Conservation (phyloP, 2,797 vertebrate genomes). For the Amblyopsis hoosieri region DNA sequence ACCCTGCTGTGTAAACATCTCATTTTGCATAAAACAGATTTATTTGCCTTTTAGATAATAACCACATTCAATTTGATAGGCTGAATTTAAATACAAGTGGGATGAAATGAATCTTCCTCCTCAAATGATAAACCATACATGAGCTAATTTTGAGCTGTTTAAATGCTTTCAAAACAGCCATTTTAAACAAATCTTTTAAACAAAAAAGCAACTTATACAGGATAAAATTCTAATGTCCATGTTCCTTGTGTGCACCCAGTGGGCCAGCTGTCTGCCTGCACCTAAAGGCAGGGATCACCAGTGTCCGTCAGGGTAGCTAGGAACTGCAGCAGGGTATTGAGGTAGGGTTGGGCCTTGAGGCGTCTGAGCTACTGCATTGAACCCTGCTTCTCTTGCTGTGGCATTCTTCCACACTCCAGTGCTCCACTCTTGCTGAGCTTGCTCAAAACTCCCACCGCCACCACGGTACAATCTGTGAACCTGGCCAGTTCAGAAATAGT, state of each 20-base stretch:
- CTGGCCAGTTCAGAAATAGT: slow-evolving; percentile 55
- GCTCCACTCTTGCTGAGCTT: slow-evolving; percentile 92
- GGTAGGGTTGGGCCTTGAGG: slow-evolving; percentile 82
- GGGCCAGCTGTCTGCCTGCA: slow-evolving; percentile 50
- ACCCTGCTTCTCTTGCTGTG: slow-evolving; percentile 83
- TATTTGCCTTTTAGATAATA: slow-evolving; percentile 2
- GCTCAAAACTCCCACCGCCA: slow-evolving; percentile 88
- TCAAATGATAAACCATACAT: slow-evolving; percentile 11
- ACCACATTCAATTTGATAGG: slow-evolving; percentile 23
- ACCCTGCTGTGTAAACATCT: background rate
- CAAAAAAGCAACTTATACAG: slow-evolving; percentile 16
- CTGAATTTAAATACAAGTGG: slow-evolving; percentile 55
- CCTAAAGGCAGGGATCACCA: slow-evolving; percentile 78
- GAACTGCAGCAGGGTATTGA: slow-evolving; percentile 88
- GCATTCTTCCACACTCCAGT: slow-evolving; percentile 86
- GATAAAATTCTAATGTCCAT: slow-evolving; percentile 23
- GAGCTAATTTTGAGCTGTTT: slow-evolving; percentile 2
- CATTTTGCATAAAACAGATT: slow-evolving; percentile 6
- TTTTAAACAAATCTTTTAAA: background rate
- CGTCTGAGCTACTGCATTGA: slow-evolving; percentile 81
- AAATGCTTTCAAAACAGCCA: background rate
- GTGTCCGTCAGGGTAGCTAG: slow-evolving; percentile 85
- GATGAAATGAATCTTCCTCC: slow-evolving; percentile 44
- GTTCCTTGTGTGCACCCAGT: slow-evolving; percentile 13
- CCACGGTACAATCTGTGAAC: slow-evolving; percentile 92